A percentile compares a stretch with the other conserved stretches of the same genome.
Conservation (phyloP, 2,888 invertebrate species). For the Liposcelis brunnea region DNA sequence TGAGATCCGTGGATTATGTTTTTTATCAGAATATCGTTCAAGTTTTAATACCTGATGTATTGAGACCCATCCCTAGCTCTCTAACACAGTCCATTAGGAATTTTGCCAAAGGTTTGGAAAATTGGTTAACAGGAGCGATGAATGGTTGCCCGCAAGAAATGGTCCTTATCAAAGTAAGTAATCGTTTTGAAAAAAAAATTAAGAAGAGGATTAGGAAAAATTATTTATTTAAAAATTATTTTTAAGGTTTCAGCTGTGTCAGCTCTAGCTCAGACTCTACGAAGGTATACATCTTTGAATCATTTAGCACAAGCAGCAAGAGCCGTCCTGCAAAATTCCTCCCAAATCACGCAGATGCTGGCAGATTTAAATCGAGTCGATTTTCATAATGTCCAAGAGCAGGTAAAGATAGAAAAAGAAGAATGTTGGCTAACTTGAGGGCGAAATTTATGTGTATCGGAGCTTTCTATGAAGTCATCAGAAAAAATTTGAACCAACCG, state of each 20-base stretch:
- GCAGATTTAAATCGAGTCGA: slow-evolving; percentile 93
- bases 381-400: slow-evolving; percentile 82
- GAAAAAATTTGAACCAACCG: too few species aligned
- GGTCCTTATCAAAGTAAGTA: slow-evolving; percentile 56
- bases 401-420: slow-evolving; percentile 36
- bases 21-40: slow-evolving; percentile 95
- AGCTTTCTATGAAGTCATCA: too few species aligned
- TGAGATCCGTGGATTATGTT: slow-evolving; percentile 67
- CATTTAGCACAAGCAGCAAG: slow-evolving; percentile 92
- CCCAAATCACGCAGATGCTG: slow-evolving; percentile 92
- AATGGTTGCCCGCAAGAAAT: slow-evolving; percentile 66
- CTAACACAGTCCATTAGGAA: slow-evolving; percentile 85
- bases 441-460: too few species aligned
- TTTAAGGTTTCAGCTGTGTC: slow-evolving; percentile 55
- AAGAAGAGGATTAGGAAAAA: background rate
- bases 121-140: slow-evolving; percentile 68
- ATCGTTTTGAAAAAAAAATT: slow-evolving; percentile 4
- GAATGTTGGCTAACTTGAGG: too few species aligned
- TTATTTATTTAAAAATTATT: slow-evolving; percentile 10
- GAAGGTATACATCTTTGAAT: slow-evolving; percentile 92
- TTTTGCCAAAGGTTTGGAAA: slow-evolving; percentile 83
- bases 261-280: slow-evolving; percentile 83
- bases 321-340: slow-evolving; percentile 85
- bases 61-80: slow-evolving; percentile 84
- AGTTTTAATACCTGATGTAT: slow-evolving; percentile 88